Percentiles rank a stretch among this genome's conserved stretches.
phyloP scores from a whole-genome alignment of 1,140 invertebrate species.

The Solenopsis fugax region DNA sequence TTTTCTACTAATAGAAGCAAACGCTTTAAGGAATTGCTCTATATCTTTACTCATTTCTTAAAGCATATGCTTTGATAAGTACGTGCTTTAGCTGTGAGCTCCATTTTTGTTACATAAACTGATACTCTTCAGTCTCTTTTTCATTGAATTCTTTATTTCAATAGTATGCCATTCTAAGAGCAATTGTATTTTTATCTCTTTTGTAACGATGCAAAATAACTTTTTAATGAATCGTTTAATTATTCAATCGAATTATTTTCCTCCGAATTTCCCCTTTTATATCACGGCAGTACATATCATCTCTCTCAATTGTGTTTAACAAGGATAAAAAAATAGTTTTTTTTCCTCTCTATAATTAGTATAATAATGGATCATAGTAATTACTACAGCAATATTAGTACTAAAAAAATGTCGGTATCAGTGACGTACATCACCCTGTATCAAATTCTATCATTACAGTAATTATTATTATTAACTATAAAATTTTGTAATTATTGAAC shows the following conservation, averaged over 20 bases:
- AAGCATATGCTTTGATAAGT: background rate
- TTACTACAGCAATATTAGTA: background rate
- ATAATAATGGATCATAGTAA: background rate
- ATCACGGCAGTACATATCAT: background rate
- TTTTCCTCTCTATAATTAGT: too few relatives aligned
- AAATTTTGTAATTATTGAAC: constrained; percentile 12
- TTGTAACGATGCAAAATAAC: background rate
- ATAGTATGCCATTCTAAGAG: background rate
- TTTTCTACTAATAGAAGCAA: background rate
- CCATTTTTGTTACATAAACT: background rate
- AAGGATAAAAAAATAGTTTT: background rate
- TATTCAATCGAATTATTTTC: background rate
- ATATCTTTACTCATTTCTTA: background rate
- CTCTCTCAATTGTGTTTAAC: background rate
- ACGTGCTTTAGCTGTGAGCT: background rate
- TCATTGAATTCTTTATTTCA: background rate
- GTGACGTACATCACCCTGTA: background rate
- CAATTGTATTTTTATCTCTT: background rate
- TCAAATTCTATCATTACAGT: background rate
- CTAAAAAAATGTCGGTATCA: background rate
- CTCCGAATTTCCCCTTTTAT: background rate
- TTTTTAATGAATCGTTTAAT: background rate
- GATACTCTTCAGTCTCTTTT: background rate
- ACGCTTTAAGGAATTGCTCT: background rate
- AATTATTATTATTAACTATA: background rate